A percentile compares a stretch with the other conserved stretches of the same genome.
Evolutionary conservation across 2,113 vertebrate genomes (phyloP).

Genomic region (Lepisosteus oculatus): DNA sequence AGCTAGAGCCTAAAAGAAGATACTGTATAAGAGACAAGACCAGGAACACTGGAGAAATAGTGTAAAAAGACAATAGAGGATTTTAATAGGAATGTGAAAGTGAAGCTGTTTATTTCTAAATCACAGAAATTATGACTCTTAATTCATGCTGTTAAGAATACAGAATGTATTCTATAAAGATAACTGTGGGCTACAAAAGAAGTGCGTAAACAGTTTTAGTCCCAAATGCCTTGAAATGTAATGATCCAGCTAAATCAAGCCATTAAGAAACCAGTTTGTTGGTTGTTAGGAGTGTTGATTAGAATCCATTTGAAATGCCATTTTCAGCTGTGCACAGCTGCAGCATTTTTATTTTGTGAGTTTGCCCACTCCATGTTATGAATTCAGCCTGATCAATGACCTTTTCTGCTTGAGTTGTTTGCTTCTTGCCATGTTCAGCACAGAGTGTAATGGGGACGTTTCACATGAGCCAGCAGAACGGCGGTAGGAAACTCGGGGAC

Average conservation of each 20-base stretch:
- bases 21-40: too few relatives aligned
- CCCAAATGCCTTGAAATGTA: not conserved
- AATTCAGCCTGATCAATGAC: conserved; percentile 58
- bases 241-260: not conserved
- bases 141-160: too few relatives aligned
- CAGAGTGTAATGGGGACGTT: conserved; percentile 39
- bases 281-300: conserved; percentile 7
- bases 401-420: conserved; percentile 43
- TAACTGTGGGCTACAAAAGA: too few relatives aligned
- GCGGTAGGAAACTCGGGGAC: conserved; percentile 1
- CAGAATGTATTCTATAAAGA: too few relatives aligned
- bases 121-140: too few relatives aligned
- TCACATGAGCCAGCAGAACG: conserved; percentile 28
- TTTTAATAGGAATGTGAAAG: too few relatives aligned
- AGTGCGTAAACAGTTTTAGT: not conserved
- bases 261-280: conserved; percentile 1
- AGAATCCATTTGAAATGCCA: conserved; percentile 19
- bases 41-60: too few relatives aligned
- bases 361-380: conserved; percentile 24
- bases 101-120: too few relatives aligned
- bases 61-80: too few relatives aligned
- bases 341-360: conserved; percentile 7
- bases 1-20: too few relatives aligned
- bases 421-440: conserved; percentile 44
- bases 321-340: conserved; percentile 15